These are phyloP conservation scores for Salvelinus alpinus DNA, from an alignment of 2,113 vertebrate species.

Conservation along the genomic window DNA sequence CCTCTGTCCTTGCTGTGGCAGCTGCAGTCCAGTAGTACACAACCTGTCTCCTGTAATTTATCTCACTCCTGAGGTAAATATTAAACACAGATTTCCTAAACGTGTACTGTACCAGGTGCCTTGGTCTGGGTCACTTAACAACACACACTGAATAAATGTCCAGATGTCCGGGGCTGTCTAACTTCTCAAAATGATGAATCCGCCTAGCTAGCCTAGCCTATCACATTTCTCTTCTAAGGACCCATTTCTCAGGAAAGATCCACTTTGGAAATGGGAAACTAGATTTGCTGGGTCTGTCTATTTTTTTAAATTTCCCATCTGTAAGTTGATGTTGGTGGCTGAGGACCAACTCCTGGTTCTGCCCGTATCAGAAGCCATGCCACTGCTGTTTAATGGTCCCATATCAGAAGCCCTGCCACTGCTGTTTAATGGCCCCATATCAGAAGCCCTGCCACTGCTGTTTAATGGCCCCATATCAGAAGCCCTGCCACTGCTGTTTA, in stretches of 20 bases:
- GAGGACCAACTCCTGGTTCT: constrained; percentile 13
- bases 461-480: constrained; percentile 18
- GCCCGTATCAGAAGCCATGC: constrained; percentile 15
- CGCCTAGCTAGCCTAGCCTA: too few relatives aligned
- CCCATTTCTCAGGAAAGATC: constrained; percentile 30
- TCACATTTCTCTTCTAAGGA: constrained; percentile 14
- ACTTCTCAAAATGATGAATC: neutral
- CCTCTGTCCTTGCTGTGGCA: constrained; percentile 14
- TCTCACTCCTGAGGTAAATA: constrained; percentile 28
- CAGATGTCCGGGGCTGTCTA: neutral
- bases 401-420: constrained; percentile 13
- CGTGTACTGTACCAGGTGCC: neutral
- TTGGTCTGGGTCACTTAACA: constrained; percentile 19
- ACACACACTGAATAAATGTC: constrained; percentile 21
- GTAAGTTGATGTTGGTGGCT: constrained; percentile 14
- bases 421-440: neutral
- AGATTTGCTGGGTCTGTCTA: constrained; percentile 21
- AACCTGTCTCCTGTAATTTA: constrained; percentile 27
- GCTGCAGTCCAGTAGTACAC: neutral
- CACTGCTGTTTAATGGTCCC: neutral
- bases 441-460: neutral
- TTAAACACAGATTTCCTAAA: constrained; percentile 24
- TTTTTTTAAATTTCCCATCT: constrained; percentile 33
- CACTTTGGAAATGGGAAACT: constrained; percentile 26
- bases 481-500: neutral